Conservation (phyloP, 2,797 vertebrate species). For the Acrossocheilus fasciatus region DNA sequence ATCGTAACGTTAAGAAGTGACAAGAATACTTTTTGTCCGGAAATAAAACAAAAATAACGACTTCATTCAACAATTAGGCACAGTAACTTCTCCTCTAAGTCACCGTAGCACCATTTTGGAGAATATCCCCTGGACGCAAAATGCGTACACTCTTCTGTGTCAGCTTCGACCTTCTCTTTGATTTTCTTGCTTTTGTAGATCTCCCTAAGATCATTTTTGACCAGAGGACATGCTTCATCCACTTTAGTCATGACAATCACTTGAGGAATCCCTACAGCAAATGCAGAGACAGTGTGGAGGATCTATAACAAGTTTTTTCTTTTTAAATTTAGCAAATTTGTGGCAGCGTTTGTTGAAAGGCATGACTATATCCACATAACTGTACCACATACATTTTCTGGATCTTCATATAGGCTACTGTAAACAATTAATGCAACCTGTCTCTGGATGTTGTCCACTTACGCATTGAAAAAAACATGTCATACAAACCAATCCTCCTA, state of each 20-base stretch:
- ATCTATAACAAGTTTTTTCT: not conserved
- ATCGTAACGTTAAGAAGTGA: no score
- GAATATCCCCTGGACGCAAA: no score
- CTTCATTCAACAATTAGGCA: no score
- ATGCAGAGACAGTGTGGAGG: not conserved
- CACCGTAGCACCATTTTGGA: no score
- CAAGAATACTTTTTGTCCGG: no score
- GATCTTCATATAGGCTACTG: not conserved
- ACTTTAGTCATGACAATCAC: constrained; percentile 38
- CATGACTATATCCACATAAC: not conserved
- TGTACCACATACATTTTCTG: not conserved
- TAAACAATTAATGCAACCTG: not conserved
- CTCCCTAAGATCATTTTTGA: constrained; percentile 25
- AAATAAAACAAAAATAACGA: no score
- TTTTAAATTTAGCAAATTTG: fast-evolving
- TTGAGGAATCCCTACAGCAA: constrained; percentile 29
- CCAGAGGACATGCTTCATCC: constrained; percentile 24
- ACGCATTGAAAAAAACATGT: not conserved
- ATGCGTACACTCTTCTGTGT: no score
- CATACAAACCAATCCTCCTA: not conserved
- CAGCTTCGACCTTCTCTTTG: constrained; percentile 46
- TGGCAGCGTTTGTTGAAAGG: not conserved
- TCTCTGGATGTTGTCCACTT: not conserved
- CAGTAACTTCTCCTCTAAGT: not conserved
- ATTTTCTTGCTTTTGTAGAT: constrained; percentile 19